Percentiles rank a stretch among this genome's conserved stretches.
Evolutionary conservation across 1,140 invertebrate species (phyloP).

Genomic region (Glossosoma conforme): DNA sequence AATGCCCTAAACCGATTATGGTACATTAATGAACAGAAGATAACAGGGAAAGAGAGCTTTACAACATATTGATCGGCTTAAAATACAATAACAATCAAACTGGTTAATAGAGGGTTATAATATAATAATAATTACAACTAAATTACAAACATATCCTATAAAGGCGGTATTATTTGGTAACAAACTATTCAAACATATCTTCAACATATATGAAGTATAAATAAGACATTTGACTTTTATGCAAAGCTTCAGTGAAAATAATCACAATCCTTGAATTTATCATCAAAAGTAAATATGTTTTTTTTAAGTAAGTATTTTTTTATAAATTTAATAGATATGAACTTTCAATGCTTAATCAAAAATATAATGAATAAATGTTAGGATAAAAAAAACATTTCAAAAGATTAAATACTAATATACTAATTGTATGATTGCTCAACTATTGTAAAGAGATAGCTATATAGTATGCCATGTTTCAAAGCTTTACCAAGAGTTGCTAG

Average conservation of each 20-base stretch:
- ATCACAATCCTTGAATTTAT: neutral
- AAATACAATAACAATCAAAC: constrained; percentile 13
- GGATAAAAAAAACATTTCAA: too few species aligned
- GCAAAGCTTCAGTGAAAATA: neutral
- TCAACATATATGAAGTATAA: constrained; percentile 9
- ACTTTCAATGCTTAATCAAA: too few species aligned
- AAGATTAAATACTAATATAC: too few species aligned
- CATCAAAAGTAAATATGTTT: too few species aligned
- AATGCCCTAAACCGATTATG: constrained; percentile 25
- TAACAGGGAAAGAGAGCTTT: constrained; percentile 25
- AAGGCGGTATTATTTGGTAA: constrained; percentile 33
- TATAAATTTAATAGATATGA: too few species aligned
- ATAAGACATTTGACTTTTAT: too few species aligned
- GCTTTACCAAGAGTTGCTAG: too few species aligned
- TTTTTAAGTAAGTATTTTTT: too few species aligned
- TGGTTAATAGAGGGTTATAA: constrained; percentile 19
- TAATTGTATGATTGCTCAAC: too few species aligned
- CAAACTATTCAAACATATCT: constrained; percentile 27
- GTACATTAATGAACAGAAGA: constrained; percentile 13
- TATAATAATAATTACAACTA: constrained; percentile 14
- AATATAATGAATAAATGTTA: too few species aligned
- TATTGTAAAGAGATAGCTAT: too few species aligned
- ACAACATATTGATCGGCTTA: constrained; percentile 24
- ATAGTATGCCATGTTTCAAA: too few species aligned
- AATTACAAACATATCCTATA: constrained; percentile 17